Percentiles rank a stretch among this genome's conserved stretches.
Conservation (phyloP, 1,140 invertebrate genomes). For the Cyphomyrmex costatus region DNA sequence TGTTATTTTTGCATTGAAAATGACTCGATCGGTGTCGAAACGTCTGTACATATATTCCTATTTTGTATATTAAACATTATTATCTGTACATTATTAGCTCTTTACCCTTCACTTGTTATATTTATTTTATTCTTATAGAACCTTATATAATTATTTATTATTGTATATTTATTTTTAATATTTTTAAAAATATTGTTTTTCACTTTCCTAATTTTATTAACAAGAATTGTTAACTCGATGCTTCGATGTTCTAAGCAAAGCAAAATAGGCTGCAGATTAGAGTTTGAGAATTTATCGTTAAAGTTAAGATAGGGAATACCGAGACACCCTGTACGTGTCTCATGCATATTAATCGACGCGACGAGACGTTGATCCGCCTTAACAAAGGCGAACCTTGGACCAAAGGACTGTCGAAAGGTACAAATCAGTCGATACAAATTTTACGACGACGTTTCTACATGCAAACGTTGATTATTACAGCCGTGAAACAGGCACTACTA, state of each 20-base stretch:
- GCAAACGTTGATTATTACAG: constrained; percentile 6
- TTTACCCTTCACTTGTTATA: not conserved
- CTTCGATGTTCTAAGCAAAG: not conserved
- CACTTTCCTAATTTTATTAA: constrained; percentile 6
- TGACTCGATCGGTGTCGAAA: no score
- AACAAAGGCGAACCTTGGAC: constrained; percentile 16
- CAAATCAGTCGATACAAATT: constrained; percentile 55
- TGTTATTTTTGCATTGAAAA: no score
- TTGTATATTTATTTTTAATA: not conserved
- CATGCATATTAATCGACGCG: constrained; percentile 52
- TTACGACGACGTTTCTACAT: constrained; percentile 13
- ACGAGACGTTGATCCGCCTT: constrained; percentile 30
- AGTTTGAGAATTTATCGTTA: not conserved
- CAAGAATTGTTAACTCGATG: not conserved
- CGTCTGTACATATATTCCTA: no score
- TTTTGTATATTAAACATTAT: no score
- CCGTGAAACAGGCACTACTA: not conserved
- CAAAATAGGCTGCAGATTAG: not conserved
- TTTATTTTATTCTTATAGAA: no score
- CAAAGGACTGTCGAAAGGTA: constrained; percentile 32
- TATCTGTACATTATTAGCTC: no score
- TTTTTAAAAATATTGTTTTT: not conserved
- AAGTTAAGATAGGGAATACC: not conserved
- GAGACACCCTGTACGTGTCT: constrained; percentile 32
- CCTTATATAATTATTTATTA: not conserved